These are phyloP conservation scores for Borostomias antarcticus DNA, from an alignment of 2,797 vertebrate genomes.

Conservation along the genomic window DNA sequence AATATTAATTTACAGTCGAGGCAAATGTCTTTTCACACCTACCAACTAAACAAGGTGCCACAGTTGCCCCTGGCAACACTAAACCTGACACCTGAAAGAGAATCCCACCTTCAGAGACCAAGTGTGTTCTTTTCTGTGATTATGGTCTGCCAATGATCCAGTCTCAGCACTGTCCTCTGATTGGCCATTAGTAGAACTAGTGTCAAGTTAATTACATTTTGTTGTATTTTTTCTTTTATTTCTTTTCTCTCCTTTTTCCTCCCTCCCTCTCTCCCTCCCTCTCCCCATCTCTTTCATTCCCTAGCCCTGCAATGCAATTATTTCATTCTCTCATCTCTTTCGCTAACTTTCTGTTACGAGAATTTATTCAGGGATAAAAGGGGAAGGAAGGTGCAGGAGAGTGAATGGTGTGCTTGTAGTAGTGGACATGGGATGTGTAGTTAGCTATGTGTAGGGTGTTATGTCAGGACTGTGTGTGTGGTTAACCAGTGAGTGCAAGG, in stretches of 20 bases:
- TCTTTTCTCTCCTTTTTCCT: background rate
- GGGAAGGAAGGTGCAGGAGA: no score
- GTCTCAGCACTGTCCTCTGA: no score
- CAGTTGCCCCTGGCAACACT: constrained; percentile 49
- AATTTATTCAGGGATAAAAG: no score
- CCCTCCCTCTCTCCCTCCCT: background rate
- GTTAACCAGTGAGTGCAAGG: no score
- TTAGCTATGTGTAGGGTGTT: no score
- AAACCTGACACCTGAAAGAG: constrained; percentile 44
- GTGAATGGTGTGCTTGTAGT: no score
- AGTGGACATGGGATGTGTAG: no score
- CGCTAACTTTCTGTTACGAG: no score
- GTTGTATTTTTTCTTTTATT: background rate
- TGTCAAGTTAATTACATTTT: constrained; percentile 9
- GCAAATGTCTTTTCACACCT: constrained; percentile 51
- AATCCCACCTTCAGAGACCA: constrained; percentile 26
- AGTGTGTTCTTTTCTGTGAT: constrained; percentile 11
- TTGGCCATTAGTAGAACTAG: constrained; percentile 3
- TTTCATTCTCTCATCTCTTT: background rate
- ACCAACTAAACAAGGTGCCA: constrained; percentile 46
- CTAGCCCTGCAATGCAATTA: constrained; percentile 10
- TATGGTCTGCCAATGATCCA: constrained; percentile 17
- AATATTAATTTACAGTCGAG: constrained; percentile 45
- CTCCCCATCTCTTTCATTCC: background rate
- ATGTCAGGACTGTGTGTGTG: no score